Evolutionary conservation across 2,113 vertebrate species (phyloP), one percentile per base, ranked within the genome.

Genomic region (Pseudorasbora parva): DNA sequence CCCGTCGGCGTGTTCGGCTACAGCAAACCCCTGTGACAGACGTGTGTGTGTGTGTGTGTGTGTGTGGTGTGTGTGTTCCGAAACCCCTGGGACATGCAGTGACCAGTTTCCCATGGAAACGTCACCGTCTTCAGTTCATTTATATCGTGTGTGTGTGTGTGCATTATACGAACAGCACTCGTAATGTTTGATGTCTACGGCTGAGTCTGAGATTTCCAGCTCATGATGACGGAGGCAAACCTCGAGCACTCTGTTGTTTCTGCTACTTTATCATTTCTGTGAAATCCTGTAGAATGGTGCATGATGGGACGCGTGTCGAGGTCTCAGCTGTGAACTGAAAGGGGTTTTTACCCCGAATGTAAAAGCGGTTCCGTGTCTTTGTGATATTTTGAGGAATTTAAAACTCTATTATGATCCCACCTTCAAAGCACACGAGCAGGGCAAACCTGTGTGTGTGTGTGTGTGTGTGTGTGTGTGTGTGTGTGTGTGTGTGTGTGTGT

Each of bases 1-100:
- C 96, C 96, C 0, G 94, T 97, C 87, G 96, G 96, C 71, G 95
- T 97, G 90, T 96, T 97, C 0, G 95, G 95, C 86, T 96, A 96
- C 92, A 95, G 93, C 0, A 97, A 97, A 88, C 93, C 90, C 0
- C 88, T 90, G 91, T 97, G 91, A 94, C 37, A 0, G 19, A 30
- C 4, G 10, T 3, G 45, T 23, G 45, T 45, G 69, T 21, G 30
- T 10, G 43, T 21, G 8, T 5, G 41, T 21, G 41, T 41, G 69
- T 21, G 43, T 5, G 45, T 47, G 43, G 43, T 11, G 11, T 3
- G 45, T 23, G 23, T 47, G 69, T 21, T 17, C 25, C 23, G 57
- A 68, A 59, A 8, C 85, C 86, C 69, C 56, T 21, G 68, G n/a
- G n/a, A n/a, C 23, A 9, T 0, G 25, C 76, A 45, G 59, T 45